Evolutionary conservation across 2,888 invertebrate species (phyloP).

Genomic region (Megamerina dolium): DNA sequence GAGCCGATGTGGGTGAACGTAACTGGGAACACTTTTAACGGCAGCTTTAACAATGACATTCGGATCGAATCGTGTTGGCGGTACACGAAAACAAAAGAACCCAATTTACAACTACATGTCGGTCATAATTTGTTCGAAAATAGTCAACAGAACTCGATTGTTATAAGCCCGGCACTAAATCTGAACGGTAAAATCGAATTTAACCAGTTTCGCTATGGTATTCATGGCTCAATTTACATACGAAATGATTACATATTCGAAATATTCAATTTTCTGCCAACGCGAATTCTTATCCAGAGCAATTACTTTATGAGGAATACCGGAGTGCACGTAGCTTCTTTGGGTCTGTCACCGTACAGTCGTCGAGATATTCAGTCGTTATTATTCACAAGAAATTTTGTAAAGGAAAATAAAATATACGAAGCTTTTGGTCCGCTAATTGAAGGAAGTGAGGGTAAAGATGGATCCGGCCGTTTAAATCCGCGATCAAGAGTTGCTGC

Average conservation of each 20-base stretch:
- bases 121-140: conserved; percentile 79
- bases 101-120: conserved; percentile 62
- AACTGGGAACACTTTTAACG: conserved; percentile 84
- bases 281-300: conserved; percentile 67
- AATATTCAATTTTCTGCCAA: conserved; percentile 71
- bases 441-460: conserved; percentile 40
- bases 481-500: conserved; percentile 91
- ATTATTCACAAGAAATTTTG: conserved; percentile 80
- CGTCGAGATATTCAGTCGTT: conserved; percentile 73
- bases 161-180: conserved; percentile 77
- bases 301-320: conserved; percentile 87
- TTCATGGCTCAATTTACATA: conserved; percentile 76
- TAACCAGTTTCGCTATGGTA: conserved; percentile 80
- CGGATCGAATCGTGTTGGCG: conserved; percentile 79
- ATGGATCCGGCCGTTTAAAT: conserved; percentile 62
- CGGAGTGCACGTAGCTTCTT: conserved; percentile 80
- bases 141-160: conserved; percentile 68
- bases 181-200: conserved; percentile 73
- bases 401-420: conserved; percentile 75
- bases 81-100: conserved; percentile 45
- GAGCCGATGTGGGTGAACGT: conserved; percentile 79
- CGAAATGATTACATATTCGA: conserved; percentile 66
- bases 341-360: conserved; percentile 84
- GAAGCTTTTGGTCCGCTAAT: conserved; percentile 71
- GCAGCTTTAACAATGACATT: conserved; percentile 70